phyloP scores from a whole-genome alignment of 2,888 invertebrate species.

The Nudaria mundana region DNA sequence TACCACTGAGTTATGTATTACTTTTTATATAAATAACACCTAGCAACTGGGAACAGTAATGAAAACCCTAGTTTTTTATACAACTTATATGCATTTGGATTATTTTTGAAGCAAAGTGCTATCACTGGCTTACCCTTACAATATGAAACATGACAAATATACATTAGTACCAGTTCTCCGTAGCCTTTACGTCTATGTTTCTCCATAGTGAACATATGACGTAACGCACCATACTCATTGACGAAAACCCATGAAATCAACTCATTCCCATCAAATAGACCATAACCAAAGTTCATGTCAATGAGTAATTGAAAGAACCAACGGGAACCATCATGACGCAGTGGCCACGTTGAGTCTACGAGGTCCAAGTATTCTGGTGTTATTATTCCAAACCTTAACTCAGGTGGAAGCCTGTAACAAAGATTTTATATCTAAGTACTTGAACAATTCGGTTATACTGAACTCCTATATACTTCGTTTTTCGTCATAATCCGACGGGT shows the following conservation, averaged over 20 bases:
- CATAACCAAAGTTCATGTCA: slow-evolving; percentile 41
- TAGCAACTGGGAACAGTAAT: too few species aligned
- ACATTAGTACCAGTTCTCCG: neutral
- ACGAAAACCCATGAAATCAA: slow-evolving; percentile 45
- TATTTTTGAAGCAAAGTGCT: neutral
- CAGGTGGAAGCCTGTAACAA: slow-evolving; percentile 35
- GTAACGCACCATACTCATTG: slow-evolving; percentile 46
- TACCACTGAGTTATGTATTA: neutral
- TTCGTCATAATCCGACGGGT: too few species aligned
- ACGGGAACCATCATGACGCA: slow-evolving; percentile 35
- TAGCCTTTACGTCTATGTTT: slow-evolving; percentile 30
- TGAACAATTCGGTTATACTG: too few species aligned
- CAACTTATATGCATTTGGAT: neutral
- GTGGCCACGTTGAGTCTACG: slow-evolving; percentile 45
- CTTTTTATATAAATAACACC: too few species aligned
- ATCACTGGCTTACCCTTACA: neutral
- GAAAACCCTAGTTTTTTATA: too few species aligned
- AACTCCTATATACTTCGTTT: too few species aligned
- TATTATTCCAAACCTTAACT: slow-evolving; percentile 32
- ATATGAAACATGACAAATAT: neutral
- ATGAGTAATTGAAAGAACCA: slow-evolving; percentile 42
- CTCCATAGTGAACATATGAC: slow-evolving; percentile 48
- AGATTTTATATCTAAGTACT: too few species aligned
- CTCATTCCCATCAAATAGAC: slow-evolving; percentile 37
- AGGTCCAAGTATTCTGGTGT: slow-evolving; percentile 33